Evolutionary conservation across 2,113 vertebrate genomes (phyloP), one percentile per base, ranked within the genome.

Genomic region (Marmota monax): DNA sequence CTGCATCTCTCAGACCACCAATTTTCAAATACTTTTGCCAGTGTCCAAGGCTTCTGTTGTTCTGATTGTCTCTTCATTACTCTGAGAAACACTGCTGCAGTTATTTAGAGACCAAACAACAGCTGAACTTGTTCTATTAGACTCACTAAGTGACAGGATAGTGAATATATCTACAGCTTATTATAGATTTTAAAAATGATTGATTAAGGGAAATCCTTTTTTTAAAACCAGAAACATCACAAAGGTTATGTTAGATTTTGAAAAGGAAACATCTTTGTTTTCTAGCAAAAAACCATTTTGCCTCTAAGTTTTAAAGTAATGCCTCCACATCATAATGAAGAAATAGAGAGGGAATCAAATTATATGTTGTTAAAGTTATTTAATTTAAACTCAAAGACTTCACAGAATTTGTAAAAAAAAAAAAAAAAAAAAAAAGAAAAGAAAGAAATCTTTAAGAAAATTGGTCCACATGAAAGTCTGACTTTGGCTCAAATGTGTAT

Each of bases 1-100:
- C 73, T 48, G 56, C 34, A 95, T 83, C 37, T 98, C 98, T 97
- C 97, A 90, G 92, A 95, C 79, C 82, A 69, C 87, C 97, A 96
- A 94, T 96, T 98, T 98, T 95, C 97, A 96, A 98, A 98, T 98
- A 97, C 98, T 98, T 97, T 97, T 97, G 92, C 86, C 45, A 86
- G 90, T 95, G 78, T 97, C 95, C 76, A 34, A 86, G 92, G 89
- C 84, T 74, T 56, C 65, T 97, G 94, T 83, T 93, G 74, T 88
- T 98, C 96, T 85, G 90, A 96, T 97, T 90, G 86, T 95, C 87
- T 97, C 89, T 63, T 2, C 67, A 85, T 98, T 96, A 96, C 83
- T 97, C 95, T 18, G 37, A 98, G 98, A 76, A 96, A 90, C 97
- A 96, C 73, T 92, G 42, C 96, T 97, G 94, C 96, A 95, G 94